A percentile compares a stretch with the other conserved stretches of the same genome.
phyloP scores from a whole-genome alignment of 2,113 vertebrate genomes.

The Orientallactaga bullata region DNA sequence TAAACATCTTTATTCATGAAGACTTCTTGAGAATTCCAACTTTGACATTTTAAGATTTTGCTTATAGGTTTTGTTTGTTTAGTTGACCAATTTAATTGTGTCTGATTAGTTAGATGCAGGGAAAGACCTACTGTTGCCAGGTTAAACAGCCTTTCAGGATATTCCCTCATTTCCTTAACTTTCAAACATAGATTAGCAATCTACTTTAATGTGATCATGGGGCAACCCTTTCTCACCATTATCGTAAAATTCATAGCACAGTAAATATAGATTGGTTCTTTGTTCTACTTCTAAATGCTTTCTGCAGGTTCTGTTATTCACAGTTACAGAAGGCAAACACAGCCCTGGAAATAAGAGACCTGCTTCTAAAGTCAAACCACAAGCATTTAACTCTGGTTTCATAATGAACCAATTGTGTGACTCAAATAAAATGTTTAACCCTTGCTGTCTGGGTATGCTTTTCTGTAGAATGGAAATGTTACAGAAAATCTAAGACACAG shows the following conservation, averaged over 20 bases:
- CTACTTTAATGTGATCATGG: not conserved
- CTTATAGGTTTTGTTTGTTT: not conserved
- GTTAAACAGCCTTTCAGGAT: not conserved
- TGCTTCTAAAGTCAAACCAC: slow-evolving; percentile 51
- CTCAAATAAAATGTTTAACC: slow-evolving; percentile 54
- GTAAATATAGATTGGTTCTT: not conserved
- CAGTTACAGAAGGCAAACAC: not conserved
- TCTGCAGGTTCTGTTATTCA: not conserved
- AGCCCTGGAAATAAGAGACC: not conserved
- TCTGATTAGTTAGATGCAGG: not conserved
- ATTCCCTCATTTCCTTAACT: not conserved
- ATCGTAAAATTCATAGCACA: not conserved
- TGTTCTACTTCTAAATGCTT: not conserved
- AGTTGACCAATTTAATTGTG: not conserved
- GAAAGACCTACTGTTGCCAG: not conserved
- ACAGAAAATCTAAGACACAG: not conserved
- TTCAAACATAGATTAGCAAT: not conserved
- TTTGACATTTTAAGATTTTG: not conserved
- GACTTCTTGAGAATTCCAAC: not conserved
- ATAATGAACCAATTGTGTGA: slow-evolving; percentile 36
- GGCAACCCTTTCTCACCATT: not conserved
- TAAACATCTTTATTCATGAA: not conserved
- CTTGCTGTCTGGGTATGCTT: slow-evolving; percentile 31
- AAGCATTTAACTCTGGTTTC: slow-evolving; percentile 33
- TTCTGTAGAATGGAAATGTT: slow-evolving; percentile 25